A percentile compares a stretch with the other conserved stretches of the same genome.
Conservation (phyloP, 2,113 vertebrate genomes). For the Rhodinocichla rosea region DNA sequence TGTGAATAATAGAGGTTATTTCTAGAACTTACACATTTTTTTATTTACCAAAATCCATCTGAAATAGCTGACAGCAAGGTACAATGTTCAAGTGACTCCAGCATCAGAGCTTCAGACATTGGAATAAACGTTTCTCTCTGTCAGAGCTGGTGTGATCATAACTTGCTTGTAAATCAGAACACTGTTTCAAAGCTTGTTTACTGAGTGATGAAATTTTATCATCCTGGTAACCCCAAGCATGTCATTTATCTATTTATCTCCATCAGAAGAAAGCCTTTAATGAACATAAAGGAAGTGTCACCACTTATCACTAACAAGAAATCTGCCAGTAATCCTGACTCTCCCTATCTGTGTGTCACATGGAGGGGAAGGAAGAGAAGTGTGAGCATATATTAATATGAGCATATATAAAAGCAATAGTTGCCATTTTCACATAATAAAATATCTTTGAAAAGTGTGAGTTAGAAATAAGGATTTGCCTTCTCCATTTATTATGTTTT, state of each 20-base stretch:
- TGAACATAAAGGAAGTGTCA: constrained; percentile 70
- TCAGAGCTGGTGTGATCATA: constrained; percentile 39
- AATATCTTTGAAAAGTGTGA: background rate
- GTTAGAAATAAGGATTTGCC: background rate
- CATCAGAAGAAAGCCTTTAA: constrained; percentile 63
- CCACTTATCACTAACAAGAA: constrained; percentile 68
- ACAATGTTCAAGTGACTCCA: background rate
- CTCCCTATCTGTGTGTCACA: background rate
- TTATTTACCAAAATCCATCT: background rate
- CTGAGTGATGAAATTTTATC: constrained; percentile 69
- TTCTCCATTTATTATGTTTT: background rate
- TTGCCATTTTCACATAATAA: background rate
- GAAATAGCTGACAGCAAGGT: background rate
- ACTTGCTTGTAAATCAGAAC: constrained; percentile 48
- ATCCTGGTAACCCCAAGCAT: constrained; percentile 67
- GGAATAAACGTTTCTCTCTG: background rate
- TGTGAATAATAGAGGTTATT: background rate
- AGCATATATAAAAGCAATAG: background rate
- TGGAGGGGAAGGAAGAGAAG: background rate
- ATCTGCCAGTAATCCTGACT: constrained; percentile 36
- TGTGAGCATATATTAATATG: background rate
- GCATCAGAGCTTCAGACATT: background rate
- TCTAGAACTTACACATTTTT: background rate
- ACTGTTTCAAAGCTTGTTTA: constrained; percentile 54
- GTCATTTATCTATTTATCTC: constrained; percentile 72